phyloP scores from a whole-genome alignment of 2,797 vertebrate genomes.

The Dermochelys coriacea region DNA sequence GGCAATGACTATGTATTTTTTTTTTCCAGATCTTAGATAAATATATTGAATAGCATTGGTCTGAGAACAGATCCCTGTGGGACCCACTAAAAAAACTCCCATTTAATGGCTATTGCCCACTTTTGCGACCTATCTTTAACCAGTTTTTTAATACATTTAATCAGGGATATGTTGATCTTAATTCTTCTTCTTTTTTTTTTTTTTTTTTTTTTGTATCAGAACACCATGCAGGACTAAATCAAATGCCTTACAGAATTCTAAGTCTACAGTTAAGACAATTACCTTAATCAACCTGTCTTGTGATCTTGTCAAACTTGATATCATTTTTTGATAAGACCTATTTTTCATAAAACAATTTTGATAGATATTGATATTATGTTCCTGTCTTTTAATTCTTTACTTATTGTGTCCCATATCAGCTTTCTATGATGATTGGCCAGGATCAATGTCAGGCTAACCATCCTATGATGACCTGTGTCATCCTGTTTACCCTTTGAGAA shows the following conservation, averaged over 20 bases:
- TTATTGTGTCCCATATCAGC: rapidly evolving
- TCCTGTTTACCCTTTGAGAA: neutral
- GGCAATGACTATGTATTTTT: neutral
- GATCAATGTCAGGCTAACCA: neutral
- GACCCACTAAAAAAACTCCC: neutral
- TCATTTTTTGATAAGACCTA: neutral
- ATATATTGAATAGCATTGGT: neutral
- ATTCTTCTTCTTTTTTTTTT: too few species aligned
- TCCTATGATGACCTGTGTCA: neutral
- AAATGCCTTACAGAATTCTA: neutral
- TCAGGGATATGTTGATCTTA: neutral
- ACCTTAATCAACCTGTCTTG: neutral
- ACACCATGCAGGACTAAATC: neutral
- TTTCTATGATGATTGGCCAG: neutral
- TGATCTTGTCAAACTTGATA: neutral
- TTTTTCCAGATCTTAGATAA: neutral
- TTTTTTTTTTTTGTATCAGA: neutral
- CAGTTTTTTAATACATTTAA: neutral
- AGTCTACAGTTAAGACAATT: neutral
- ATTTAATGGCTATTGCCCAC: neutral
- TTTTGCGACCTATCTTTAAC: neutral
- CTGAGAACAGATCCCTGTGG: neutral
- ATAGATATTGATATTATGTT: neutral
- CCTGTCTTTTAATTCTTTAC: neutral
- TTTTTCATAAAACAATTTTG: rapidly evolving